phyloP scores from a whole-genome alignment of 2,888 invertebrate species.

The Xylota segnis region DNA sequence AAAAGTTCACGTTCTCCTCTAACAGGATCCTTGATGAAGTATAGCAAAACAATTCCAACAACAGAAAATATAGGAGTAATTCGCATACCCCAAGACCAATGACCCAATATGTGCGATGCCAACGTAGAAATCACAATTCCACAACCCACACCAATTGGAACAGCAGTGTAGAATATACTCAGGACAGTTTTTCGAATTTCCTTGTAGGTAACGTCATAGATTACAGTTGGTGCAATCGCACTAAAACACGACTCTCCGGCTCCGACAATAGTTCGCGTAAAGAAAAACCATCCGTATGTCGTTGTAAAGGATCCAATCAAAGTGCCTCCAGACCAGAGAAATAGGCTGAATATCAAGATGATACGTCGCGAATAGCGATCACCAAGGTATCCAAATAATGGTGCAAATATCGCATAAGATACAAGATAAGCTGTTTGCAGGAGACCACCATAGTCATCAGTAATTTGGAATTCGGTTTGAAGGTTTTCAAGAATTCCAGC shows the following conservation, averaged over 20 bases:
- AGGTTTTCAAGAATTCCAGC: constrained; percentile 52
- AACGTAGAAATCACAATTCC: constrained; percentile 35
- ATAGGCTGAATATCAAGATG: constrained; percentile 34
- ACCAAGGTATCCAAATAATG: constrained; percentile 59
- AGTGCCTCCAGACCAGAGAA: constrained; percentile 45
- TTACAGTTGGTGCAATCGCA: constrained; percentile 55
- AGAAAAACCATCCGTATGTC: constrained; percentile 42
- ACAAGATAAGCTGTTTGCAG: constrained; percentile 60
- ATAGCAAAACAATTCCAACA: constrained; percentile 25
- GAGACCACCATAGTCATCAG: constrained; percentile 52
- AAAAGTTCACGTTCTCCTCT: constrained; percentile 55
- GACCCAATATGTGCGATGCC: constrained; percentile 5
- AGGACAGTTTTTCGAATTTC: constrained; percentile 27
- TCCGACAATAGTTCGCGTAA: constrained; percentile 37
- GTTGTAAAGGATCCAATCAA: constrained; percentile 41
- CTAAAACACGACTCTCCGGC: constrained; percentile 53
- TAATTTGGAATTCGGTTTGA: constrained; percentile 31
- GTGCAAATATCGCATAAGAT: constrained; percentile 42
- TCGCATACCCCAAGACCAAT: constrained; percentile 60
- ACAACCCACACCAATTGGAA: constrained; percentile 55
- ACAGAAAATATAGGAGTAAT: constrained; percentile 23
- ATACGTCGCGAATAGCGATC: constrained; percentile 50
- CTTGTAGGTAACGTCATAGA: constrained; percentile 52
- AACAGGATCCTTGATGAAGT: constrained; percentile 49
- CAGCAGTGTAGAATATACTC: constrained; percentile 47